Base-by-base conservation (phyloP, 2,888 invertebrate genomes). In the Scotopteryx bipunctaria region DNA sequence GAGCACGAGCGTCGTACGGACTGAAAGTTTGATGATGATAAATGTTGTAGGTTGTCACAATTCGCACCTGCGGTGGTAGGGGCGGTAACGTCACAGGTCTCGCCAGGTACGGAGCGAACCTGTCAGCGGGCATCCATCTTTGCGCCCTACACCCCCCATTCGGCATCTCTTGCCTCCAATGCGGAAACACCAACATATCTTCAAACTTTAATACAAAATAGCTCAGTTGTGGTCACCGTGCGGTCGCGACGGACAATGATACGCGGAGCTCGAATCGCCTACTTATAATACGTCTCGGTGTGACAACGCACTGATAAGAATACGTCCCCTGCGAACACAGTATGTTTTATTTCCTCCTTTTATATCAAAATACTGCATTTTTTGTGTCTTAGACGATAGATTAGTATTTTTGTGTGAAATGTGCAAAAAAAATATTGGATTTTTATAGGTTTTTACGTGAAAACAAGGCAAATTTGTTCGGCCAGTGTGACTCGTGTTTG, bases 271-370 rank as follows among this genome's bases (percentile, higher is more conserved):
- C 76, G 76, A 63, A 72, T 67, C 75, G 76, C 73, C 63, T 84
- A 82, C 86, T 89, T 90, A 88, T 90, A 89, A 87, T 83, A 86
- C 80, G 80, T 83, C 83, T 85, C 77, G 67, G 64, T 73, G 69
- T 80, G 81, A 83, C 84, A 81, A 69, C 76, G 69, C 82, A 68
- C 82, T 82, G 89, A 90, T 90, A 90, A 88, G 80, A 67, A 69
- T 56, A 63, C 73, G 70, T 84, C 87, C 90, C 90, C 89, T 81
- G 84, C 90, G 86, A 87, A 86, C 78, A 76, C 57, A 49, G 61
- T 51, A 51, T 47, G 36, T 36, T 35, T 38, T 35, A 35, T 13
- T 14, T 38, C 47, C 2, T 29, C n/a, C 9, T 47, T 46, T 40
- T 33, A 15, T 17, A 5, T 9, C 9, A 5, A 32, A 46, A 11